Conservation (phyloP, 2,797 vertebrate species). For the Eidolon dupreanum region DNA sequence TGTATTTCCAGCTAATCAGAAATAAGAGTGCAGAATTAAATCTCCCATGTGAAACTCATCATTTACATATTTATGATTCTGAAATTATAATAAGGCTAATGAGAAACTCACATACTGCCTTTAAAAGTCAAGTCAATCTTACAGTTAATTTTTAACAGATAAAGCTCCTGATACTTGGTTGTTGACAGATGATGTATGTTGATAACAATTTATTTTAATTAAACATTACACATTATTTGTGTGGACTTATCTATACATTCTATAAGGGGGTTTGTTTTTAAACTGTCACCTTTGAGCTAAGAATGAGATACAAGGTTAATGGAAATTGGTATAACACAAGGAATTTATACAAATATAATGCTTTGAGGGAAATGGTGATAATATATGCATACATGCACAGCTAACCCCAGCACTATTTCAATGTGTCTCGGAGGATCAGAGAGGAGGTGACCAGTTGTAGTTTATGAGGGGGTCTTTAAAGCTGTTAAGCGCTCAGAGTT, state of each 20-base stretch:
- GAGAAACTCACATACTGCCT: conserved; percentile 86
- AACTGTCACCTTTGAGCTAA: conserved; percentile 41
- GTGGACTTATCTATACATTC: neutral
- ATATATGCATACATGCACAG: neutral
- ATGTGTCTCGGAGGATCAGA: neutral
- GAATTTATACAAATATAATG: neutral
- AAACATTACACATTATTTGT: conserved; percentile 81
- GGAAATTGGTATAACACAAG: neutral
- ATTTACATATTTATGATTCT: conserved; percentile 94
- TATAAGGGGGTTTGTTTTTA: conserved; percentile 30
- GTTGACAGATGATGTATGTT: conserved; percentile 81
- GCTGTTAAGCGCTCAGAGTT: neutral
- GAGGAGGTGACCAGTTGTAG: neutral
- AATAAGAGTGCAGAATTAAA: conserved; percentile 91
- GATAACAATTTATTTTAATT: conserved; percentile 85
- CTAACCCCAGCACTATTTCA: neutral
- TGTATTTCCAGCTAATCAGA: conserved; percentile 91
- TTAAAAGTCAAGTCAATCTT: conserved; percentile 88
- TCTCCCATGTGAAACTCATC: conserved; percentile 88
- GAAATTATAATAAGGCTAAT: conserved; percentile 93
- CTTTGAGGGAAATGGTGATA: neutral
- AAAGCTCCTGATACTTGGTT: conserved; percentile 79
- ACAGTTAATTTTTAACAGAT: conserved; percentile 86
- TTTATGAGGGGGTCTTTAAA: neutral
- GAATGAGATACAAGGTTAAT: conserved; percentile 31